Conservation (phyloP, 1,140 invertebrate genomes). For the Drosophila sp. region DNA sequence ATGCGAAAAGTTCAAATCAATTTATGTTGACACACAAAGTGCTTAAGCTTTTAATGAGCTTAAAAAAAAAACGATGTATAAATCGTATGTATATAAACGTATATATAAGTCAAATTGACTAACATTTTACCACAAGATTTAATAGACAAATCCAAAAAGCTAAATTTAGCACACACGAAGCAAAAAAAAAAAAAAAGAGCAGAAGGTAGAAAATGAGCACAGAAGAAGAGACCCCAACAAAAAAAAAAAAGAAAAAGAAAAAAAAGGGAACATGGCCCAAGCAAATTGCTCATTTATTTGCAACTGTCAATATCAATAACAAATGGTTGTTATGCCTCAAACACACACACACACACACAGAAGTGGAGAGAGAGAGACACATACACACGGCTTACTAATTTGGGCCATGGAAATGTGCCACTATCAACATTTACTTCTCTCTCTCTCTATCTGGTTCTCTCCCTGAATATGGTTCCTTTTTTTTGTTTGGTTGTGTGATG, state of each 20-base stretch:
- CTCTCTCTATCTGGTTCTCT: slow-evolving; percentile 4
- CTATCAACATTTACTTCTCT: slow-evolving; percentile 62
- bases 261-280: slow-evolving; percentile 45
- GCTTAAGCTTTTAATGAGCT: slow-evolving; percentile 14
- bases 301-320: slow-evolving; percentile 82
- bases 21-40: slow-evolving; percentile 9
- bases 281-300: slow-evolving; percentile 81
- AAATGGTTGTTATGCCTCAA: slow-evolving; percentile 77
- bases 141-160: slow-evolving; percentile 30
- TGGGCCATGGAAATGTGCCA: slow-evolving; percentile 65
- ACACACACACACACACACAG: slow-evolving; percentile 43
- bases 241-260: slow-evolving; percentile 30
- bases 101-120: slow-evolving; percentile 9
- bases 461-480: neutral
- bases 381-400: slow-evolving; percentile 49
- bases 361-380: neutral
- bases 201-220: slow-evolving; percentile 4
- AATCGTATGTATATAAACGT: neutral
- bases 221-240: neutral
- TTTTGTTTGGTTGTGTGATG: slow-evolving; percentile 28
- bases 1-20: slow-evolving; percentile 10
- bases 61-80: slow-evolving; percentile 3
- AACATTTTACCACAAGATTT: slow-evolving; percentile 11
- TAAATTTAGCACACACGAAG: slow-evolving; percentile 60
- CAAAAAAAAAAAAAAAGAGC: slow-evolving; percentile 29